phyloP scores from a whole-genome alignment of 2,113 vertebrate species.

The Alexandromys fortis region DNA sequence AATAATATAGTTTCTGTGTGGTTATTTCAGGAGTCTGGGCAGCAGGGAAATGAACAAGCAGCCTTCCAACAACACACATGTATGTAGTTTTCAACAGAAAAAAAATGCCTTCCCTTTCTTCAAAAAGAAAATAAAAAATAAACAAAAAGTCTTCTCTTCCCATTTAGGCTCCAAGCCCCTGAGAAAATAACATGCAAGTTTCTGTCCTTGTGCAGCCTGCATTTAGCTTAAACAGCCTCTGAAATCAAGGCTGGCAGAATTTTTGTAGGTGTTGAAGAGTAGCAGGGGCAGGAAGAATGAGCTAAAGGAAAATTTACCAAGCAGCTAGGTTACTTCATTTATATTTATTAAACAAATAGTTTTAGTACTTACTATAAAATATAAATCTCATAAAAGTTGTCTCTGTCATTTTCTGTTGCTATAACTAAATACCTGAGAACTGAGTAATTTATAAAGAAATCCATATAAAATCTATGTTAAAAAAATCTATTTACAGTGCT shows the following conservation, averaged over 20 bases:
- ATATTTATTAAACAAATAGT: neutral
- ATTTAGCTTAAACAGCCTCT: neutral
- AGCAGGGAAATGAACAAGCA: too few species aligned
- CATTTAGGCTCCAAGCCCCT: neutral
- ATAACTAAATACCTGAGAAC: neutral
- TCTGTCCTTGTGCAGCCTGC: neutral
- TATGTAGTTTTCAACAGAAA: neutral
- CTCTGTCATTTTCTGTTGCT: neutral
- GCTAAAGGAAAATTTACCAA: neutral
- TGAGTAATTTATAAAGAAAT: neutral
- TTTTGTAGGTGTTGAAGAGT: neutral
- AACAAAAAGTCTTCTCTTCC: conserved; percentile 28
- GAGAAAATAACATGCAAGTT: neutral
- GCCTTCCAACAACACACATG: neutral
- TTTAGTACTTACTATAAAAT: conserved; percentile 2
- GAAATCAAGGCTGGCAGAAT: neutral
- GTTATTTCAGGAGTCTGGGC: too few species aligned
- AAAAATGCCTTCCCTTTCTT: neutral
- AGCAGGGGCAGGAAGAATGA: neutral
- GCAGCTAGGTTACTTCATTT: neutral
- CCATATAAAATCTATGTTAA: neutral
- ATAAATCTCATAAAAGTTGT: conserved; percentile 4
- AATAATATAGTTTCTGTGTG: too few species aligned
- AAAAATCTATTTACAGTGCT: neutral
- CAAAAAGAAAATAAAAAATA: neutral